Base-by-base conservation (phyloP, 2,888 invertebrate species). In the Bimastos eiseni region DNA sequence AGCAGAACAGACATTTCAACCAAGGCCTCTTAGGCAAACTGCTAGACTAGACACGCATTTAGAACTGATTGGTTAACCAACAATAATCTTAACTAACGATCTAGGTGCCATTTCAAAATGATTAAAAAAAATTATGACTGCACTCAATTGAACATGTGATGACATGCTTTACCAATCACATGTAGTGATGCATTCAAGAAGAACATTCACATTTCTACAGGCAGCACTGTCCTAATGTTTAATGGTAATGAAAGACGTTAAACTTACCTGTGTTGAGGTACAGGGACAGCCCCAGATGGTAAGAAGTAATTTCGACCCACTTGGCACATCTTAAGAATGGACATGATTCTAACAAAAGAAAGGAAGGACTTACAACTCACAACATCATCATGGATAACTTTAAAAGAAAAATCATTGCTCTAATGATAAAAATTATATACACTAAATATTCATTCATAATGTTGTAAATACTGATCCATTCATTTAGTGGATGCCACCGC, bases 291-390 rank as follows among this genome's bases (percentile, higher is more conserved):
- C 34, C 93, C 91, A 3, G 91, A 41, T 19, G 93, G 93, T 90
- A 94, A 93, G 92, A 93, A 95, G 92, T 94, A 95, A 90, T 94
- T 93, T n/a, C 94, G 91, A 0, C 94, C 93, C 34, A 95, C 94
- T 90, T 93, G 93, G 89, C 93, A 93, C 94, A 95, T 94, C 17
- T 93, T 93, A 34, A 95, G 95, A 0, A 96, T 96, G 91, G 96
- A 96, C 97, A 98, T 97, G 0, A 98, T 97, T 38, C 97, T 96
- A 93, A 44, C 1, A n/a, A 70, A 30, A 70, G 70, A n/a, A n/a
- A 70, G 30, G n/a, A 70, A 70, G 13, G n/a, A 70, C 13, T 6
- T 30, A 30, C n/a, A 30, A 1, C 13, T 70, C 6, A n/a, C n/a
- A n/a, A n/a, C 49, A 24, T n/a, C 2, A n/a, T n/a, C 70, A 70